Conservation (phyloP, 1,140 invertebrate species). For the Drosophila ercepeae region DNA sequence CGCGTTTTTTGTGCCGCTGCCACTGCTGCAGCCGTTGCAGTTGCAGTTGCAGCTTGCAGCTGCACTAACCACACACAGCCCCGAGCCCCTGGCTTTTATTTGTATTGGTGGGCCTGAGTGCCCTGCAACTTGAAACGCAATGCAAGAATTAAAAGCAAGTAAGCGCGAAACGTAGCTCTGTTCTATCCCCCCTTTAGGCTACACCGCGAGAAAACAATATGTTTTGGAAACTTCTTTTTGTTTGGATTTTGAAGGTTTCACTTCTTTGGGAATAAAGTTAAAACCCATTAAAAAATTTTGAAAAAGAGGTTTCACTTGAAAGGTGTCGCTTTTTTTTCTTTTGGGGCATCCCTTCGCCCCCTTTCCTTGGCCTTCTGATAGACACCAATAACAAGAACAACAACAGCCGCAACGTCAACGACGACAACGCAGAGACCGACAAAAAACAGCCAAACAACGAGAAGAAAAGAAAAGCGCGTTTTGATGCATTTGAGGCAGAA, state of each 20-base stretch:
- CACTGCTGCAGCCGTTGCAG: slow-evolving; percentile 29
- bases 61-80: slow-evolving; percentile 72
- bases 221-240: no score
- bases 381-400: slow-evolving; percentile 29
- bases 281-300: no score
- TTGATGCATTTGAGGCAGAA: slow-evolving; percentile 76
- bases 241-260: no score
- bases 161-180: slow-evolving; percentile 66
- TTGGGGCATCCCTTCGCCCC: not conserved
- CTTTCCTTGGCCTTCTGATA: slow-evolving; percentile 12
- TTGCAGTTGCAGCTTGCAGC: slow-evolving; percentile 61
- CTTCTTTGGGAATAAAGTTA: no score
- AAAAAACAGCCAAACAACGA: slow-evolving; percentile 34
- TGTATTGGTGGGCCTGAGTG: slow-evolving; percentile 64
- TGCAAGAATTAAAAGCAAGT: slow-evolving; percentile 80
- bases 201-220: not conserved
- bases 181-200: slow-evolving; percentile 10
- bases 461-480: slow-evolving; percentile 61
- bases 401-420: slow-evolving; percentile 31
- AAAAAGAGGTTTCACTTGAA: no score
- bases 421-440: slow-evolving; percentile 53
- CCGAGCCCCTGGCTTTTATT: slow-evolving; percentile 24
- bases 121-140: slow-evolving; percentile 80
- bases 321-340: no score
- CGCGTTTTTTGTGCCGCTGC: slow-evolving; percentile 69